Base-by-base conservation (phyloP, 2,113 vertebrate species). In the Saccopteryx leptura region DNA sequence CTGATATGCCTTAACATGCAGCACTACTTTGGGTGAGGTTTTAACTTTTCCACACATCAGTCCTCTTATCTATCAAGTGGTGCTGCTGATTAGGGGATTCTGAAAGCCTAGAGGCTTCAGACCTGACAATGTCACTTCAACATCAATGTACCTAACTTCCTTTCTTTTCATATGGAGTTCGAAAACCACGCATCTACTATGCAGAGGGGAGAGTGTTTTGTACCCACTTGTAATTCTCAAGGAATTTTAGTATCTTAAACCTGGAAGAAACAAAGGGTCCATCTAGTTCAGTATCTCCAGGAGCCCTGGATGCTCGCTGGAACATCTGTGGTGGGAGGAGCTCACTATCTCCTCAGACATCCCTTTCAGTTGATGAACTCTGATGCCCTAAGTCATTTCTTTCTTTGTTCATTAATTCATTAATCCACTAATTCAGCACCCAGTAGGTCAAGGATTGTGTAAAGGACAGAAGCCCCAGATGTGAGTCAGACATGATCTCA, bases 141-240 rank as follows among this genome's bases (percentile, higher is more conserved):
- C 56, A 95, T 75, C 46, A 91, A 60, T 65, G 46, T 15, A 58
- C 95, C n/a, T 61, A 84, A 68, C 56, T 85, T 74, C 11, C 50
- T 82, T 94, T 85, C 24, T 89, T 79, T 93, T 93, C 19, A 81
- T 87, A 76, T 71, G 10, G 28, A 84, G 31, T 71, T 88, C 19
- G 76, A 60, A 88, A 63, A 52, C 4, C 93, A 56, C 17, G 1
- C 2, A 85, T 81, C 74, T 81, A 78, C 23, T 54, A 72, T 75
- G 50, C 39, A 88, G 58, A 86, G 63, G 5, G 26, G 18, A 83
- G 26, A 48, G 19, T 65, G 23, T 69, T 78, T 7, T 48, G 21
- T 0, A 61, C 23, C 15, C 28, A 58, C 9, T 7, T 75, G 48
- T 75, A 79, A 9, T 78, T 82, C 54, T 90, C 28, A 60, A 94